These are phyloP conservation scores for Acyrthosiphon pisum DNA, from an alignment of 1,140 invertebrate genomes.

Conservation along the genomic window DNA sequence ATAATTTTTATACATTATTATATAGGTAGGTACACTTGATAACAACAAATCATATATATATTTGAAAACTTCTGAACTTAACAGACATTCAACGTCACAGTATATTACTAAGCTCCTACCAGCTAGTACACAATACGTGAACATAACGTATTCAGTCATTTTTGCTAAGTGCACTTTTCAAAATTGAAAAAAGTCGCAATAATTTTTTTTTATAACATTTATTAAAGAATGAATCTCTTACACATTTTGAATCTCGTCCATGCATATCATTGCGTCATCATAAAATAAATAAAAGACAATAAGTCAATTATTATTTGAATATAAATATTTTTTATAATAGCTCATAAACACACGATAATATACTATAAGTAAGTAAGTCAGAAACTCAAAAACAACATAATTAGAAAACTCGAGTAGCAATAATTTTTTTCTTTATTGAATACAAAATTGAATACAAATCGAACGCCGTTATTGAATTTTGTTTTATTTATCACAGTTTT, in stretches of 20 bases:
- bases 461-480: neutral
- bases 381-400: neutral
- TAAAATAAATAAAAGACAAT: neutral
- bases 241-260: neutral
- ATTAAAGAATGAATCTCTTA: neutral
- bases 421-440: neutral
- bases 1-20: too few species aligned
- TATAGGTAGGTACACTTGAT: too few species aligned
- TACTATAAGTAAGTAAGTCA: neutral
- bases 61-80: neutral
- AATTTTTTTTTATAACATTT: neutral
- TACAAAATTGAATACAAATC: neutral
- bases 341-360: neutral
- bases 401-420: neutral
- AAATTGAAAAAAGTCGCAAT: neutral
- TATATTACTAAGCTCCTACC: neutral
- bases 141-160: neutral
- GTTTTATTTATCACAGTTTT: neutral
- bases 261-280: neutral
- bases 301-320: neutral
- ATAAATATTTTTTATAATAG: neutral
- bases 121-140: neutral
- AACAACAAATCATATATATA: neutral
- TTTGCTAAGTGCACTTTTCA: conserved; percentile 31
- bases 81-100: neutral